Evolutionary conservation across 2,888 invertebrate species (phyloP), one percentile per base, ranked within the genome.

Genomic region (Abscondita cerata): DNA sequence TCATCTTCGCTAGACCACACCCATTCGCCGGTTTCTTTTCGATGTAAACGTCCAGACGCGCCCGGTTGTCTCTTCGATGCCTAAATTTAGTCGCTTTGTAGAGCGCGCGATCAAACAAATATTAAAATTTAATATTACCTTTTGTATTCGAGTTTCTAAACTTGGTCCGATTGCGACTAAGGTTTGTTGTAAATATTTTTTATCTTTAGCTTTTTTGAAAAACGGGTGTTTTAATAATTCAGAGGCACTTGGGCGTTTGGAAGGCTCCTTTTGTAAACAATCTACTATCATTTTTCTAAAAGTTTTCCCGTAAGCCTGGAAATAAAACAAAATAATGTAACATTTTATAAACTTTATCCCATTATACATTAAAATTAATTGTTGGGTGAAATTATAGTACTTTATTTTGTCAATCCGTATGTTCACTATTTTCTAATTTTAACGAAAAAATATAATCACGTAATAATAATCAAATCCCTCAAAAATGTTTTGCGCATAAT

Each of bases 21-120:
- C 98, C 98, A 98, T 79, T 96, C 96, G 34, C 98, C 98, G 18
- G 96, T 96, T 73, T 95, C 93, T 69, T 96, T 97, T 75, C 97
- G 89, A 81, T 96, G 96, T 67, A 96, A 83, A 0, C 92, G 86
- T 12, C 92, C 92, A 16, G 91, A 91, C 0, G 95, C 89, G 20
- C 95, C 95, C 0, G 95, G 95, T 81, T 93, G 92, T 66, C 94
- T 85, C 77, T 89, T 89, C 66, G 89, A 85, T 61, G 87, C 87
- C 85, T 86, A 66, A 1, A 68, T 66, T 6, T 11, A 16, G 16
- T 11, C 4, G 4, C n/a, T 15, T 40, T 40, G 13, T 6, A 13
- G 15, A 18, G 15, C 1, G 6, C 11, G 18, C 3, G 3, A 11
- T 19, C 2, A 19, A 12, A 5, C 19, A 18, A 11, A 36, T 9